These are phyloP conservation scores for Furnarius figulus DNA, from an alignment of 2,113 vertebrate species.

Conservation along the genomic window DNA sequence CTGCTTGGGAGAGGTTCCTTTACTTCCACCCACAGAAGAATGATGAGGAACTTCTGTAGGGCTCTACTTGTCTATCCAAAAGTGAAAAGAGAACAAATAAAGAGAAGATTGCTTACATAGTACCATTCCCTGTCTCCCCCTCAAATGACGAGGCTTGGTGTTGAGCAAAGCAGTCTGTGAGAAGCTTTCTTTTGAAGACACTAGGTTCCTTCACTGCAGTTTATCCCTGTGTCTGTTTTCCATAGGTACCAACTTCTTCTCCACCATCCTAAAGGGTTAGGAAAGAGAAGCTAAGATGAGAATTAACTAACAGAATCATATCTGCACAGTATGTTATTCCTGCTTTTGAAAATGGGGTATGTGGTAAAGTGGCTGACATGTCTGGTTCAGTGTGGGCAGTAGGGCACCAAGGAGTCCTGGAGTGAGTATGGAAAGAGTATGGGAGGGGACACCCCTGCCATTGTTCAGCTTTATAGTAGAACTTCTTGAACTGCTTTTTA, in stretches of 20 bases:
- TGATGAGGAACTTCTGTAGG: neutral
- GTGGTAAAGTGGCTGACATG: neutral
- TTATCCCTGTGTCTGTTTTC: neutral
- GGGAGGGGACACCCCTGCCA: accelerated
- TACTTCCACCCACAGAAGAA: neutral
- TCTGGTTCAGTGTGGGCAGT: neutral
- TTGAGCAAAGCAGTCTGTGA: neutral
- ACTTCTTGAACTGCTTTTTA: neutral
- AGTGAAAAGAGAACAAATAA: neutral
- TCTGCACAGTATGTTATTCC: neutral
- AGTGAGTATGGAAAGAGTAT: neutral
- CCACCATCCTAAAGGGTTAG: neutral
- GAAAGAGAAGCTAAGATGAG: neutral
- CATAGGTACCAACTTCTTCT: neutral
- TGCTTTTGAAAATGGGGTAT: neutral
- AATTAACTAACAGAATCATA: neutral
- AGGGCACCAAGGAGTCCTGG: neutral
- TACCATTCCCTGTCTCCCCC: neutral
- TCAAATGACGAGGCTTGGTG: neutral
- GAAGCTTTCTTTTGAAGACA: neutral
- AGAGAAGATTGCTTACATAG: neutral
- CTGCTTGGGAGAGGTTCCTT: neutral
- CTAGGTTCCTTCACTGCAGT: accelerated
- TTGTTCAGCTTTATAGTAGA: neutral
- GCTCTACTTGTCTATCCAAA: neutral